Base-by-base conservation (phyloP, 1,140 invertebrate genomes). In the Popillia japonica region DNA sequence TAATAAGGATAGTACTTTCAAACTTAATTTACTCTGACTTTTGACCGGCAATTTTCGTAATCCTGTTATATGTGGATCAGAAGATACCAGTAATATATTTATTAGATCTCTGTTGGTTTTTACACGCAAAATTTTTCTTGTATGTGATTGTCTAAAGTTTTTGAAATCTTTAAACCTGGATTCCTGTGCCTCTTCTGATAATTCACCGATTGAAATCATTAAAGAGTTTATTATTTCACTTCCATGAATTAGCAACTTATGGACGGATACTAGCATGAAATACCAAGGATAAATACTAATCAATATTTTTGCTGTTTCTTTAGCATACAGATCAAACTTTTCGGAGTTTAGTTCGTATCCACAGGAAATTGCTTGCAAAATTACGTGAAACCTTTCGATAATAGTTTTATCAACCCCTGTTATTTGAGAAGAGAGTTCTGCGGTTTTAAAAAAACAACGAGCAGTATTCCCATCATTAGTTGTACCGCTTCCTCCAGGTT, bases 401-500 rank as follows among this genome's bases (percentile, higher is more conserved):
- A 87, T 55, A 34, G 83, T 77, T 72, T 78, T 78, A 77, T 84
- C 78, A 14, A 87, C 44, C 34, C 81, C 81, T 44, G 83, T 85
- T 17, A 87, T 85, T 72, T 80, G 72, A 68, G 83, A 73, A 55
- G 81, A 79, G 34, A 83, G 42, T 79, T 81, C 40, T 11, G 83
- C 75, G 75, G 85, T 79, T 23, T 80, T 72, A 81, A 87, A 86
- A 83, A 86, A 86, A 48, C 84, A 81, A 42, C 85, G 78, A 64
- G 85, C 84, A n/a, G 86, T 87, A 79, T 86, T 87, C 11, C 86
- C 85, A 77, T 85, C 84, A 80, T 87, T 87, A 3, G 84, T 81
- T 68, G 79, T 86, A 8, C 86, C 86, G 74, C 78, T 83, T 34
- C 85, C 86, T 68, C 11, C 59, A 3, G 59, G 82, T 76, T 85